Evolutionary conservation across 2,113 vertebrate species (phyloP), one percentile per base, ranked within the genome.

Genomic region (Suricata suricatta): DNA sequence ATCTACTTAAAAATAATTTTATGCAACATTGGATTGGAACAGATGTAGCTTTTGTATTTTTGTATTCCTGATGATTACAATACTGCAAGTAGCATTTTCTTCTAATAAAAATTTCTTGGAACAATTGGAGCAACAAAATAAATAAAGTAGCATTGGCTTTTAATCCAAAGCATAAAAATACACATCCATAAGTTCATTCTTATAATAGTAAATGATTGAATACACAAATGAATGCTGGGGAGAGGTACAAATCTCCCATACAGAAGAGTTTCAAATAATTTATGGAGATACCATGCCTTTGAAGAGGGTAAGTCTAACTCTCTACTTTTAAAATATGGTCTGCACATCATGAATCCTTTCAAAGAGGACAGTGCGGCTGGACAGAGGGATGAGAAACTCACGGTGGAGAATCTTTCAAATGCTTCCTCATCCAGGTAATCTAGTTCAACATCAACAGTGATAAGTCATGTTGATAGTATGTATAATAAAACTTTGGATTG

Each of bases 1-100:
- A 54, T 60, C 11, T n/a, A 50, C 85, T 87, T 95, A 86, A 91
- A 80, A 93, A 80, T 64, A 50, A 86, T 79, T 77, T 68, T 79
- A 33, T 44, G 4, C 44, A 35, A 33, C 5, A 88, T 44, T 47
- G 84, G 9, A 74, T 19, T 88, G 9, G 71, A 47, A 57, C 5
- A 85, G 57, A 63, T 76, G 0, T 57, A 88, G 9, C 15, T 15
- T 76, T 93, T 89, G 29, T 54, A 74, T 57, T 33, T 0, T 2
- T 50, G 64, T 47, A 74, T 79, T 80, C 68, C 8, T 63, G 8
- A 52, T 84, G 83, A 41, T 82, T 76, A 82, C 81, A 93, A 50
- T 66, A 57, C 41, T 71, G 47, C 35, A 54, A 82, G 41, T 50
- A 92, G 29, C 41, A 84, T 64, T 90, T 66, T 66, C 63, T 82